phyloP scores from a whole-genome alignment of 2,113 vertebrate genomes.

The Morone saxatilis region DNA sequence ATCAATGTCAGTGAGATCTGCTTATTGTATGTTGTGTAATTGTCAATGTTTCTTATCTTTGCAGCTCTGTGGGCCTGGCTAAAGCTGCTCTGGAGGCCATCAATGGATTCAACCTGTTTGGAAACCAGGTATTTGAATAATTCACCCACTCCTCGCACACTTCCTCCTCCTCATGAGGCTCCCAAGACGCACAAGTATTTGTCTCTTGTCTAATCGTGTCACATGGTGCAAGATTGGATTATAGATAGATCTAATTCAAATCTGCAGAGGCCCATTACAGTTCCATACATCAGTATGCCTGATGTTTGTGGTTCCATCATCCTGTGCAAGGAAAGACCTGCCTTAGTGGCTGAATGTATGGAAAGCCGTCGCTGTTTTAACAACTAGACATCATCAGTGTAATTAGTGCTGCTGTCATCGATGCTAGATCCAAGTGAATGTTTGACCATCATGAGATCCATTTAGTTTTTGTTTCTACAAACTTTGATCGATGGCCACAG shows the following conservation, averaged over 20 bases:
- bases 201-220: not conserved
- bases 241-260: conserved; percentile 18
- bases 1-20: not conserved
- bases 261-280: conserved; percentile 10
- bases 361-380: conserved; percentile 4
- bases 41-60: conserved; percentile 38
- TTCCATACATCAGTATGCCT: conserved; percentile 7
- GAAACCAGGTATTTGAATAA: conserved; percentile 91
- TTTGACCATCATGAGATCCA: conserved; percentile 17
- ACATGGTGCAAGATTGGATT: not conserved
- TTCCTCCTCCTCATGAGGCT: not conserved
- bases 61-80: conserved; percentile 95
- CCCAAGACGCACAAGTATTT: not conserved
- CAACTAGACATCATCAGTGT: conserved; percentile 10
- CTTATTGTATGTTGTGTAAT: not conserved
- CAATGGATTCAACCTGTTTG: conserved; percentile 99
- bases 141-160: conserved; percentile 1
- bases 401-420: conserved; percentile 23
- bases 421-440: not conserved
- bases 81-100: conserved; percentile 98
- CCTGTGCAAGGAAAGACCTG: not conserved
- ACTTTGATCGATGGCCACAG: conserved; percentile 47
- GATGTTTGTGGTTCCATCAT: not conserved
- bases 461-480: conserved; percentile 19
- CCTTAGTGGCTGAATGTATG: not conserved